A percentile compares a stretch with the other conserved stretches of the same genome.
Conservation (phyloP, 2,888 invertebrate species). For the Cremastobaeus sp. region DNA sequence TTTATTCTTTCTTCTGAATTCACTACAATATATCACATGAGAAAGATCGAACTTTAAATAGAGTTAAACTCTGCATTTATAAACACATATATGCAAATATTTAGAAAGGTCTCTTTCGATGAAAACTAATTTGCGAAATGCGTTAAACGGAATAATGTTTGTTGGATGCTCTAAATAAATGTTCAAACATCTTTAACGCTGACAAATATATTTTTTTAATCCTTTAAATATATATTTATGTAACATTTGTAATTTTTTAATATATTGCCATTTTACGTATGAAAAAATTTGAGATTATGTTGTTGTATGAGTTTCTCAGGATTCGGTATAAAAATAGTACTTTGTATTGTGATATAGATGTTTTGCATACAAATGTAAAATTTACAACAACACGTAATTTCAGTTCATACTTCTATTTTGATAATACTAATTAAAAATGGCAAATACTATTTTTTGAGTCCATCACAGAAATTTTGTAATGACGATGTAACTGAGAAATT, state of each 20-base stretch:
- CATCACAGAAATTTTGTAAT: too few relatives aligned
- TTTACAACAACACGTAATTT: constrained; percentile 10
- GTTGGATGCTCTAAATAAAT: constrained; percentile 29
- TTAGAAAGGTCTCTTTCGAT: constrained; percentile 10
- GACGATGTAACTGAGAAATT: too few relatives aligned
- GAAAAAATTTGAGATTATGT: constrained; percentile 40
- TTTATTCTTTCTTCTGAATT: constrained; percentile 32
- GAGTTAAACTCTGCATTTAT: constrained; percentile 31
- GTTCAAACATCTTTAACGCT: constrained; percentile 11
- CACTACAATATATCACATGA: constrained; percentile 47
- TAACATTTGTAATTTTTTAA: constrained; percentile 27
- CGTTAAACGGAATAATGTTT: constrained; percentile 12
- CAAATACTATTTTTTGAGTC: too few relatives aligned
- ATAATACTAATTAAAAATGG: too few relatives aligned
- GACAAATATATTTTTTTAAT: constrained; percentile 46
- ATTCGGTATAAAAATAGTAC: constrained; percentile 56
- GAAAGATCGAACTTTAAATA: constrained; percentile 48
- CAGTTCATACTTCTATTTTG: too few relatives aligned
- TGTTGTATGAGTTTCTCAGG: constrained; percentile 33
- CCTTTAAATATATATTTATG: constrained; percentile 17
- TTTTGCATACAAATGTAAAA: constrained; percentile 45
- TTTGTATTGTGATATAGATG: constrained; percentile 47
- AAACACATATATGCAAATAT: constrained; percentile 16
- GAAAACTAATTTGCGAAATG: too few relatives aligned
- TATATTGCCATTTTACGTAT: constrained; percentile 41